Evolutionary conservation across 2,113 vertebrate species (phyloP).

Genomic region (Acanthisitta chloris): DNA sequence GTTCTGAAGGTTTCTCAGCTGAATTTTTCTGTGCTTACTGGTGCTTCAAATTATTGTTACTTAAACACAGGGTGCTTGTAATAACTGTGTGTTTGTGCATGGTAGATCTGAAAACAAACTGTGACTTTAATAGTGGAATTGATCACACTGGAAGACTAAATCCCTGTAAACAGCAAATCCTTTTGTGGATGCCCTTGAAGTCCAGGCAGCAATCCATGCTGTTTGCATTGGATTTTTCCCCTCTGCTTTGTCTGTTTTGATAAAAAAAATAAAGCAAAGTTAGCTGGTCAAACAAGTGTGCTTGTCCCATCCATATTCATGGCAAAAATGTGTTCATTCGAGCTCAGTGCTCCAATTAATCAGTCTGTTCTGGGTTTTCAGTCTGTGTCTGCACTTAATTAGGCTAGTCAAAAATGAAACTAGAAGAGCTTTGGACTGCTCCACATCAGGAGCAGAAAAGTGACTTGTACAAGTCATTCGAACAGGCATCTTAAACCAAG

Average conservation of each 20-base stretch:
- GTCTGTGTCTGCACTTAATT: neutral
- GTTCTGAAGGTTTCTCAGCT: neutral
- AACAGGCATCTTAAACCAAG: neutral
- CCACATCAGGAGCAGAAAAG: accelerated
- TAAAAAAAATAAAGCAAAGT: neutral
- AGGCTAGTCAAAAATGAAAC: neutral
- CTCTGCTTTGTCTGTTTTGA: neutral
- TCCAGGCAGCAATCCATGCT: neutral
- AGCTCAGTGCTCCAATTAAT: neutral
- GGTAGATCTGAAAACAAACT: neutral
- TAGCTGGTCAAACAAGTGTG: neutral
- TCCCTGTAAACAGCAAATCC: neutral
- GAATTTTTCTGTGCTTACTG: neutral
- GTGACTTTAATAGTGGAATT: neutral
- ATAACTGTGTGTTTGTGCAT: neutral
- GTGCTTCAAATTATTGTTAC: neutral
- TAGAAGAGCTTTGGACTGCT: neutral
- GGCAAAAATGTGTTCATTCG: neutral
- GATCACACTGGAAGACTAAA: neutral
- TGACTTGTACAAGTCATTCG: neutral
- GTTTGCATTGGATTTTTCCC: neutral
- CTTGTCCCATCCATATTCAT: neutral
- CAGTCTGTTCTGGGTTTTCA: neutral
- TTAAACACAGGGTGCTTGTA: neutral
- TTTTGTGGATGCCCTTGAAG: neutral